Evolutionary conservation across 2,797 vertebrate genomes (phyloP).

Genomic region (Enteromius paludinosus): DNA sequence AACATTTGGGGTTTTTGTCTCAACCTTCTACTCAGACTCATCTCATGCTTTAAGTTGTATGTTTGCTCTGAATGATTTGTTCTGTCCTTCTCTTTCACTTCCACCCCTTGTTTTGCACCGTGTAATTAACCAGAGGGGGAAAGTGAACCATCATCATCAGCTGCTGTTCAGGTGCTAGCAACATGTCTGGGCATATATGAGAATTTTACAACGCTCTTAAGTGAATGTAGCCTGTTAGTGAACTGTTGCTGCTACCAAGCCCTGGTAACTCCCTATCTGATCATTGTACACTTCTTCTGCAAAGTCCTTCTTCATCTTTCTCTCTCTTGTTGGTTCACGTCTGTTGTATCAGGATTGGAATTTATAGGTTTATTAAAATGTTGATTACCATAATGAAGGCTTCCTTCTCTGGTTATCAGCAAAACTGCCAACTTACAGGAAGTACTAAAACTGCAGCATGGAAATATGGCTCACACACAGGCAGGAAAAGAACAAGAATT

Average conservation of each 20-base stretch:
- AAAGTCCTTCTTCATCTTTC: slow-evolving; percentile 12
- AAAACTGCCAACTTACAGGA: slow-evolving; percentile 5
- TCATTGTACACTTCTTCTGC: slow-evolving; percentile 41
- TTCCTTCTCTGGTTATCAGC: slow-evolving; percentile 22
- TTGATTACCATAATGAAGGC: slow-evolving; percentile 6
- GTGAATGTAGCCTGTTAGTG: slow-evolving; percentile 43
- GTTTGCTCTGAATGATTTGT: background rate
- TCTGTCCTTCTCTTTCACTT: slow-evolving; percentile 10
- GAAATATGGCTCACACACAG: background rate
- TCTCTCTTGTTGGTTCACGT: slow-evolving; percentile 9
- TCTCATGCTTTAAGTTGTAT: slow-evolving; percentile 7
- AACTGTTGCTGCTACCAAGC: slow-evolving; percentile 45
- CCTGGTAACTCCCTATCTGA: slow-evolving; percentile 30
- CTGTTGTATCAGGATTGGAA: background rate
- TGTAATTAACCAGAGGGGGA: slow-evolving; percentile 41
- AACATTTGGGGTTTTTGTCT: slow-evolving; percentile 35
- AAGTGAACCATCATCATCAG: slow-evolving; percentile 46
- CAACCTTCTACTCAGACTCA: slow-evolving; percentile 2
- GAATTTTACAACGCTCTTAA: slow-evolving; percentile 44
- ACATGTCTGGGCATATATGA: slow-evolving; percentile 55
- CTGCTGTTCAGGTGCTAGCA: slow-evolving; percentile 30
- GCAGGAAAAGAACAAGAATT: background rate
- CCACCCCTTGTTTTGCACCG: slow-evolving; percentile 15
- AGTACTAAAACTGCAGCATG: background rate
- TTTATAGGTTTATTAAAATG: slow-evolving; percentile 14